Evolutionary conservation across 2,888 invertebrate genomes (phyloP).

Genomic region (Drosophila kanekoi): DNA sequence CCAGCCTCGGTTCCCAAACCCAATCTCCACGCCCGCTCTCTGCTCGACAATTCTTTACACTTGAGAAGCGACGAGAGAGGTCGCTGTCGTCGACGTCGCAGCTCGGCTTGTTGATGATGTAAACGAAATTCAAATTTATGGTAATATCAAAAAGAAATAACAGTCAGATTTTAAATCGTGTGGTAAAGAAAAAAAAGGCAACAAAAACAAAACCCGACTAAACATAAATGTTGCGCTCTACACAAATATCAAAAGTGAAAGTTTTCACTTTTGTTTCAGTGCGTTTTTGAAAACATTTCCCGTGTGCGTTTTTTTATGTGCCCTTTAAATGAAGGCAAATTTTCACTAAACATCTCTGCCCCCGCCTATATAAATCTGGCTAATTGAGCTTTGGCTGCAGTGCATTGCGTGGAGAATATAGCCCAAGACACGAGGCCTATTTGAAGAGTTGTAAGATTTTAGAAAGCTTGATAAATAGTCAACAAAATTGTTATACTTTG

Average conservation of each 20-base stretch:
- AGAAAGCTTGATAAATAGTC: conserved; percentile 1
- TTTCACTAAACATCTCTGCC: conserved; percentile 44
- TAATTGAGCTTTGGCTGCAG: conserved; percentile 20
- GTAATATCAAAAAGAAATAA: conserved; percentile 63
- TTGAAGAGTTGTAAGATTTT: too few relatives aligned
- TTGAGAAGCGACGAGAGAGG: conserved; percentile 41
- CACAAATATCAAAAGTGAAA: conserved; percentile 67
- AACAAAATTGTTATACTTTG: background rate
- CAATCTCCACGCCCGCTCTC: conserved; percentile 8
- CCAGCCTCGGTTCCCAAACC: conserved; percentile 24
- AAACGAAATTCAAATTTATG: conserved; percentile 74
- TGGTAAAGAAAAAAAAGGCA: conserved; percentile 25
- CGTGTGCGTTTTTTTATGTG: conserved; percentile 7
- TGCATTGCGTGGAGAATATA: conserved; percentile 26
- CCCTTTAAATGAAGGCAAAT: conserved; percentile 51
- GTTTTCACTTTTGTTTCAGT: conserved; percentile 69
- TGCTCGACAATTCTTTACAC: conserved; percentile 55
- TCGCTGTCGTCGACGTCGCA: conserved; percentile 6
- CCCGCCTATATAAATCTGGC: conserved; percentile 17
- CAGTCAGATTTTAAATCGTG: conserved; percentile 58
- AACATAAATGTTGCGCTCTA: conserved; percentile 55
- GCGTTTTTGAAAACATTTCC: conserved; percentile 47
- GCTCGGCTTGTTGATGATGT: conserved; percentile 55
- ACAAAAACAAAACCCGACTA: conserved; percentile 43
- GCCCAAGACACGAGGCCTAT: background rate